Conservation (phyloP, 2,113 vertebrate genomes). For the Chaetops frenatus region DNA sequence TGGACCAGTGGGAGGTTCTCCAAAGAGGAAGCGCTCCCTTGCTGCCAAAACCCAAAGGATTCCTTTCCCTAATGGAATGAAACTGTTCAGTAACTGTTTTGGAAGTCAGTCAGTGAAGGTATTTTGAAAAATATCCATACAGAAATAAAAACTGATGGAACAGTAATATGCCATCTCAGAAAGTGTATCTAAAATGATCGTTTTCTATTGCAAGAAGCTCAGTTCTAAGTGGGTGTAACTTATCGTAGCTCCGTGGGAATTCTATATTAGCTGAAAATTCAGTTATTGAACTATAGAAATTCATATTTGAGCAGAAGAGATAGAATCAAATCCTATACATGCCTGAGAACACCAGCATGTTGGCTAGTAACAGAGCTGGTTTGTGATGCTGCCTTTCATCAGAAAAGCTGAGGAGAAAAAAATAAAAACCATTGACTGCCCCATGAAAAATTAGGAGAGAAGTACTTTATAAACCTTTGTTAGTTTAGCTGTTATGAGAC, state of each 20-base stretch:
- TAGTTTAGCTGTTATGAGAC: constrained; percentile 44
- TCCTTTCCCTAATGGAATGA: neutral
- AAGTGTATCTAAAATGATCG: neutral
- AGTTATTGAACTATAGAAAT: neutral
- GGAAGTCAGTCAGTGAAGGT: neutral
- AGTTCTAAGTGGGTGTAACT: neutral
- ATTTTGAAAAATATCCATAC: neutral
- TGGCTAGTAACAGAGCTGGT: neutral
- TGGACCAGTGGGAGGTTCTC: neutral
- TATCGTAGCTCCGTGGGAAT: neutral
- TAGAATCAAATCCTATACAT: neutral
- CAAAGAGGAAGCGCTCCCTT: neutral
- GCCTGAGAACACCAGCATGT: neutral
- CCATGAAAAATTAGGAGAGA: constrained; percentile 51
- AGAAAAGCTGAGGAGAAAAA: neutral
- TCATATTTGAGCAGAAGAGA: neutral
- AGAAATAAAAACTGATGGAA: neutral
- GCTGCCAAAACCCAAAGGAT: neutral
- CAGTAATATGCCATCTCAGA: neutral
- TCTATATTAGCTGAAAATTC: neutral
- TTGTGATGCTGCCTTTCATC: neutral
- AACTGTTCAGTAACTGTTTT: neutral
- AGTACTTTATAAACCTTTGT: constrained; percentile 39
- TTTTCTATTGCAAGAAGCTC: neutral
- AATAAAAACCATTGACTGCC: neutral